Evolutionary conservation across 2,113 vertebrate species (phyloP).

Genomic region (Cheilinus undulatus): DNA sequence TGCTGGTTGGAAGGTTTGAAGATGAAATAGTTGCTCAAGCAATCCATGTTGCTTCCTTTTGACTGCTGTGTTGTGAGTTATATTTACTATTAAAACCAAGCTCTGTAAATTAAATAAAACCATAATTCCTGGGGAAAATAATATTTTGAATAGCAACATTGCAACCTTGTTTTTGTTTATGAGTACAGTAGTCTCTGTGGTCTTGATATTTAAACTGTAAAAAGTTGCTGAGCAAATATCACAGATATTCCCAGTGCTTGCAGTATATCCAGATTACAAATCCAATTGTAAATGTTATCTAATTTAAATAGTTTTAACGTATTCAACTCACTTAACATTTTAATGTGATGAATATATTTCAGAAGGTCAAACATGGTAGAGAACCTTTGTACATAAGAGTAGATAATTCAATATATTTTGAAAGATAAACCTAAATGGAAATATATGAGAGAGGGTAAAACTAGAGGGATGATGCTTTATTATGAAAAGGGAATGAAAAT

Average conservation of each 20-base stretch:
- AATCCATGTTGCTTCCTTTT: constrained; percentile 41
- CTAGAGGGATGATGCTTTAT: constrained; percentile 71
- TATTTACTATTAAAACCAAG: constrained; percentile 57
- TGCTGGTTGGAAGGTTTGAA: constrained; percentile 54
- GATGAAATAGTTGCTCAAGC: constrained; percentile 49
- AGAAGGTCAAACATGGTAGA: constrained; percentile 75
- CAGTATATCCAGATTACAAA: constrained; percentile 71
- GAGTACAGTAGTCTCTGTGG: constrained; percentile 75
- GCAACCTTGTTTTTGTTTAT: constrained; percentile 64
- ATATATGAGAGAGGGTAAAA: constrained; percentile 54
- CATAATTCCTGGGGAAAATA: constrained; percentile 32
- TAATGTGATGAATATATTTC: constrained; percentile 59
- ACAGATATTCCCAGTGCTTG: constrained; percentile 60
- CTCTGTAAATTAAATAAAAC: constrained; percentile 42
- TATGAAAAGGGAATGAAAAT: constrained; percentile 75
- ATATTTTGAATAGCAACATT: constrained; percentile 71
- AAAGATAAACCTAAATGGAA: constrained; percentile 62
- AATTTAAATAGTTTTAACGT: constrained; percentile 70
- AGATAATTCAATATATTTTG: constrained; percentile 75
- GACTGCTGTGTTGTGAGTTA: constrained; percentile 55
- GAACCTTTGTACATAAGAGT: constrained; percentile 84
- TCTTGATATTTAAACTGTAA: constrained; percentile 75
- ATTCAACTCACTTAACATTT: constrained; percentile 68
- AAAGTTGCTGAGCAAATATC: constrained; percentile 62
- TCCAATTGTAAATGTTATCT: constrained; percentile 68